Evolutionary conservation across 2,113 vertebrate genomes (phyloP), one percentile per base, ranked within the genome.

Genomic region (Sakesphorus luctuosus): DNA sequence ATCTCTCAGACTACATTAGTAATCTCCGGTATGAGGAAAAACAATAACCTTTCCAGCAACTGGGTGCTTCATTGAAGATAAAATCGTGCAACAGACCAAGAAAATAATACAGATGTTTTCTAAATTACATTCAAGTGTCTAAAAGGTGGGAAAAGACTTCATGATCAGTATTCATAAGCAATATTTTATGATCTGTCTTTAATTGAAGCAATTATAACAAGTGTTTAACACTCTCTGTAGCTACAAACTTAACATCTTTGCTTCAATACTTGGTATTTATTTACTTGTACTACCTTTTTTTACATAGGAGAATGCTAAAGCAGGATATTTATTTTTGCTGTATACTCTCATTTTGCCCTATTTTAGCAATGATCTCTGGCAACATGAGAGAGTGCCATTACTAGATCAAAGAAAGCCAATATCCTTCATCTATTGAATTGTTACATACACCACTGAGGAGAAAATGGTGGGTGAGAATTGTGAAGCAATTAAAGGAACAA

Each of bases 1-100:
- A 89, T 95, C 56, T 89, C 84, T 94, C 24, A 86, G 65, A 24
- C 61, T 78, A 75, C 61, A 52, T 87, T 77, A 74, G 44, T 92
- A 90, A 94, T 91, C 73, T 47, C 17, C 72, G 25, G 35, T 94
- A 92, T 52, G 73, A 89, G 56, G 73, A 59, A 81, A 84, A 87
- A 7, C 46, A 94, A n/a, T 31, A 56, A 52, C 40, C 78, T 87
- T 78, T 92, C 47, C 53, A 82, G 56, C 35, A 94, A 75, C 73
- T 49, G 38, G 20, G 72, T 71, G 38, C 0, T 0, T 8, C 63
- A 19, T 52, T 69, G 71, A 38, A 52, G 28, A 93, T 44, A 71
- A 78, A 5, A 10, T 84, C 13, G 8, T 28, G 26, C 47, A 92
- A 78, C 13, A 40, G 7, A 46, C 10, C 18, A 52, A 65, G 21